Evolutionary conservation across 64 coral and sea anemone species (phyloP), one percentile per base, ranked within the genome.

Genomic region (Pocillopora verrucosa): DNA sequence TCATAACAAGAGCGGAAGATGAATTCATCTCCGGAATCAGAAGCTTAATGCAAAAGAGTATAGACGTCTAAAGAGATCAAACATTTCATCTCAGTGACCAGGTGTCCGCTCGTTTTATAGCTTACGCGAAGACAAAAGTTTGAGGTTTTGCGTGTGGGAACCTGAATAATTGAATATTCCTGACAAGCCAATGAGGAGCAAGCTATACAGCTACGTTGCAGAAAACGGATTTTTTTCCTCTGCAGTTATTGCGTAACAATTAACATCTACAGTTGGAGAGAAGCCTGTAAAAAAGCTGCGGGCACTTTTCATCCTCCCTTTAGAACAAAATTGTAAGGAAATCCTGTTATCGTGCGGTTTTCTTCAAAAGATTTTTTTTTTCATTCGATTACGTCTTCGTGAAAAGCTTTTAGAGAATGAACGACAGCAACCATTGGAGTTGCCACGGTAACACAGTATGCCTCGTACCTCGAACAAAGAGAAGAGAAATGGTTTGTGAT

Each of bases 111-210:
- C 34, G 37, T 72, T 85, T 85, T 56, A n/a, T 45, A 84, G 16
- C 34, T 69, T 67, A 63, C 13, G 16, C 36, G 11, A 57, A 81
- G 30, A 84, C 80, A 84, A 84, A 84, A 64, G 62, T 84, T 19
- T 14, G 72, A 65, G 82, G 35, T 36, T 85, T 72, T 45, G 19
- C 77, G 82, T 70, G 65, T 85, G 65, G 58, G 60, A 77, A 41
- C 15, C 82, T 85, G 82, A 72, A 85, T 85, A 70, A 85, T 85
- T 85, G 56, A 85, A 59, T 81, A 60, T 36, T 36, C 59, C 17
- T n/a, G 30, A 34, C 25, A 26, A 68, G 65, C 82, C 64, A 85
- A 85, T 83, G 65, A 85, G 36, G 72, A 57, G 13, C 64, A 36
- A 10, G 45, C 65, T 16, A 9, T 5, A 72, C 14, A 12, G 9